phyloP scores from a whole-genome alignment of 2,797 vertebrate species.

The Eptatretus atami region DNA sequence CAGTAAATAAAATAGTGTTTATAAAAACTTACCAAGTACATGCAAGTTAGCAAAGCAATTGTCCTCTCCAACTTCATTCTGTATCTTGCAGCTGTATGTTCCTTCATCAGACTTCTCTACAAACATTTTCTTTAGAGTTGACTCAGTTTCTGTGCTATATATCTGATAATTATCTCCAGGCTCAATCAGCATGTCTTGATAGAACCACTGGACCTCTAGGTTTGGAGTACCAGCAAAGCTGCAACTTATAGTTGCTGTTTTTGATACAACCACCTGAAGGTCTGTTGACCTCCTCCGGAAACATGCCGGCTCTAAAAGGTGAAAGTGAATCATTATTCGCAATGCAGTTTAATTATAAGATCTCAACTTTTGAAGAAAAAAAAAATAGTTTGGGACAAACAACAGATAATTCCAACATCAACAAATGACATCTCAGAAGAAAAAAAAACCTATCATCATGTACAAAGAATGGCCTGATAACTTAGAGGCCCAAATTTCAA shows the following conservation, averaged over 20 bases:
- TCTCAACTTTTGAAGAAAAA: too few relatives aligned
- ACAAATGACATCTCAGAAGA: too few relatives aligned
- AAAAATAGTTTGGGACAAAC: too few relatives aligned
- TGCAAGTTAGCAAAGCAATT: constrained; percentile 37
- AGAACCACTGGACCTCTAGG: constrained; percentile 64
- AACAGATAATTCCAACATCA: too few relatives aligned
- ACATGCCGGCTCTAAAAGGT: constrained; percentile 32
- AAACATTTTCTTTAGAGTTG: constrained; percentile 62
- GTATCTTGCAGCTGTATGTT: constrained; percentile 45
- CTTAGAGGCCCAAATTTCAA: too few relatives aligned
- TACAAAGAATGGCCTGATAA: too few relatives aligned
- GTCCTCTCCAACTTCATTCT: constrained; percentile 63
- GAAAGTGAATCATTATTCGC: too few relatives aligned
- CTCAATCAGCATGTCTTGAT: constrained; percentile 33
- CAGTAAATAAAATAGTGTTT: too few relatives aligned
- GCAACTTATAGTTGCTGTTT: constrained; percentile 44
- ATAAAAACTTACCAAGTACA: constrained; percentile 40
- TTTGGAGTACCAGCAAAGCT: constrained; percentile 51
- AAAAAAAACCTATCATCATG: too few relatives aligned
- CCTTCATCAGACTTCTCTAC: constrained; percentile 50
- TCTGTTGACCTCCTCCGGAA: constrained; percentile 85
- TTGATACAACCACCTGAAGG: constrained; percentile 47
- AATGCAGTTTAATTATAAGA: too few relatives aligned
- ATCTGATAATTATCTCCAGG: constrained; percentile 59
- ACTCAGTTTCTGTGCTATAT: constrained; percentile 64